A percentile compares a stretch with the other conserved stretches of the same genome.
phyloP scores from a whole-genome alignment of 2,797 vertebrate species.

The Catamblyrhynchus diadema region DNA sequence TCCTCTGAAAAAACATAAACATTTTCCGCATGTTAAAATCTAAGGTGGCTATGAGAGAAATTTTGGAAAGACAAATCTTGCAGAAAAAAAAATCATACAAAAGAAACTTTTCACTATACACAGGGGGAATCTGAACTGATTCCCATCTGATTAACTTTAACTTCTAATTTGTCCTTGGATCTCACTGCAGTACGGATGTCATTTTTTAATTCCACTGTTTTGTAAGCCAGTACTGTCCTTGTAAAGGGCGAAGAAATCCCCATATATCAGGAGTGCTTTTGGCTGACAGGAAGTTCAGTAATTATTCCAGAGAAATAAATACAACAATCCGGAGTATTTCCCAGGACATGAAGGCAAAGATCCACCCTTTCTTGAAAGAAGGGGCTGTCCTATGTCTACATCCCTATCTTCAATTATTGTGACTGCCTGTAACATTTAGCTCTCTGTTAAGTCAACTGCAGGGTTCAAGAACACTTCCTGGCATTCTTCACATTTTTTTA shows the following conservation, averaged over 20 bases:
- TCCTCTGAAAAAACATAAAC: constrained; percentile 46
- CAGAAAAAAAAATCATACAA: background rate
- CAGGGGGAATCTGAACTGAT: background rate
- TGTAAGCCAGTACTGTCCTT: constrained; percentile 13
- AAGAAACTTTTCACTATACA: background rate
- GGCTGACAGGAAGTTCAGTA: background rate
- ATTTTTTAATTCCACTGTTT: constrained; percentile 46
- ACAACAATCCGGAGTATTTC: background rate
- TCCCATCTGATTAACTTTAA: constrained; percentile 37
- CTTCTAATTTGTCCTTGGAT: constrained; percentile 46
- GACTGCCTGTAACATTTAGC: background rate
- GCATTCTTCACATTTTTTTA: constrained; percentile 23
- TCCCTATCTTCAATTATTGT: background rate
- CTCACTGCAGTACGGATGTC: background rate
- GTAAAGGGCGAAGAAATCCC: constrained; percentile 6
- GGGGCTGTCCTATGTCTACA: background rate
- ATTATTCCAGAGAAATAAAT: constrained; percentile 20
- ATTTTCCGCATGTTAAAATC: background rate
- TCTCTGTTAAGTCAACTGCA: background rate
- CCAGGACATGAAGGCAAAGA: constrained; percentile 2
- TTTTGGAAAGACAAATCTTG: background rate
- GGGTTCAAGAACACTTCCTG: constrained; percentile 27
- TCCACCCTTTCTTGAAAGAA: constrained; percentile 6
- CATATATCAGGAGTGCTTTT: constrained; percentile 31
- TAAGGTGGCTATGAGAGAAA: background rate